A percentile compares a stretch with the other conserved stretches of the same genome.
These are phyloP conservation scores for Xenopus tropicalis DNA, from an alignment of 2,113 vertebrate genomes.

Conservation along the genomic window UCB_Xtro_10.0 CM004449.2:68450501-68451000, in stretches of 20 bases:
- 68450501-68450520: neutral
- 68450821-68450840: conserved; percentile 17
- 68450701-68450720: conserved; percentile 4
- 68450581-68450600: neutral
- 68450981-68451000: no score
- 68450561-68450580: neutral
- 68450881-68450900: conserved; percentile 20
- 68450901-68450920: conserved; percentile 12
- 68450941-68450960: neutral
- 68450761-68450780: neutral
- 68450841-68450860: neutral
- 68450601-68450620: neutral
- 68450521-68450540: neutral
- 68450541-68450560: neutral
- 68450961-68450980: neutral
- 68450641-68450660: conserved; percentile 16
- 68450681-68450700: neutral
- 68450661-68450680: conserved; percentile 5
- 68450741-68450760: neutral
- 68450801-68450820: conserved; percentile 5
- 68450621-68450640: conserved; percentile 7
- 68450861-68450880: conserved; percentile 3
- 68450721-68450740: conserved; percentile 10
- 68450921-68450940: neutral
- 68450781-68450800: neutral